Evolutionary conservation across 1,140 invertebrate genomes (phyloP).

Genomic region (Berghia stephanieae): DNA sequence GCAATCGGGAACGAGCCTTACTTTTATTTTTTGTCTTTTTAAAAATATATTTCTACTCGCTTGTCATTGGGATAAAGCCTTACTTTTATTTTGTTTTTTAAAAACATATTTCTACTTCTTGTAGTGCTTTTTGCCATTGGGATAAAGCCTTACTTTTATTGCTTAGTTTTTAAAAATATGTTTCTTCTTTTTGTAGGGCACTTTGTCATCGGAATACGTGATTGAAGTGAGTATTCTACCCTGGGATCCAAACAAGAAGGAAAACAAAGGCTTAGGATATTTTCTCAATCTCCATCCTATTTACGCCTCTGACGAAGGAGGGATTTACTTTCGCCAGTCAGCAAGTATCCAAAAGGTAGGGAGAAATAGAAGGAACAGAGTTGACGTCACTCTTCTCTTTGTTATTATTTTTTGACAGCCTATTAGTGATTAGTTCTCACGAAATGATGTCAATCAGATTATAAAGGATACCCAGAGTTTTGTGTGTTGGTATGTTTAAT

Average conservation of each 20-base stretch:
- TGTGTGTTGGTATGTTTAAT: no score
- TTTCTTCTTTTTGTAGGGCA: constrained; percentile 34
- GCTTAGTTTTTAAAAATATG: neutral
- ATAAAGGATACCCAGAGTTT: no score
- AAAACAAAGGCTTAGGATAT: constrained; percentile 37
- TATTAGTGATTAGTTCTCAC: no score
- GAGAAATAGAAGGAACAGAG: no score
- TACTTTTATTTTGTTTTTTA: neutral
- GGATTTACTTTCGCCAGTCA: constrained; percentile 47
- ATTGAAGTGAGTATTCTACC: constrained; percentile 50
- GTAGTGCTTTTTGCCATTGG: neutral
- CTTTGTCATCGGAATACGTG: constrained; percentile 43
- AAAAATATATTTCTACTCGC: neutral
- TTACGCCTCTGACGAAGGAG: constrained; percentile 50
- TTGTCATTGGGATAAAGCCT: neutral
- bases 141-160: neutral
- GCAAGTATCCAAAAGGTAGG: constrained; percentile 48
- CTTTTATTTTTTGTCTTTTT: no score
- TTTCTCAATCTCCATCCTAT: constrained; percentile 47
- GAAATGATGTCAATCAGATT: no score
- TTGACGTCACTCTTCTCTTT: no score
- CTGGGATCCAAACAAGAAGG: constrained; percentile 45
- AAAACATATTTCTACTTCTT: neutral
- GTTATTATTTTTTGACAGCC: no score
- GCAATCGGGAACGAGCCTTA: no score